These are phyloP conservation scores for Phalacrocorax aristotelis DNA, from an alignment of 2,113 vertebrate species.

Conservation along the genomic window DNA sequence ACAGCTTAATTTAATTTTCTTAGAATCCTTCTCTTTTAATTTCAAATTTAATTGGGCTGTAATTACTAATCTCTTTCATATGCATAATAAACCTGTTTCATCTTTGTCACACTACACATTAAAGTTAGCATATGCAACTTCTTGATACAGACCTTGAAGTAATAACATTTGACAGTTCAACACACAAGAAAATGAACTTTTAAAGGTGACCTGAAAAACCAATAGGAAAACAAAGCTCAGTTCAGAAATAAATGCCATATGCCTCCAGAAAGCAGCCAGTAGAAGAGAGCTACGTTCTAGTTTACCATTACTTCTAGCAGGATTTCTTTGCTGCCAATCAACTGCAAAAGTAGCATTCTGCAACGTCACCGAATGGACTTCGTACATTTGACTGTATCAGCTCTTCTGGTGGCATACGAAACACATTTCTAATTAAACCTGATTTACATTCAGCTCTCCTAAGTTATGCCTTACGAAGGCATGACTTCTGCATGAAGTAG, in stretches of 20 bases:
- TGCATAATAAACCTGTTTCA: neutral
- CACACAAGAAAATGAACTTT: neutral
- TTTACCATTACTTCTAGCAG: neutral
- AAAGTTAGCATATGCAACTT: neutral
- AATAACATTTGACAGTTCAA: neutral
- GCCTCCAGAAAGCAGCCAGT: neutral
- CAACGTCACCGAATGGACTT: rapidly evolving
- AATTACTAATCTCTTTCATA: neutral
- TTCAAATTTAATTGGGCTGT: neutral
- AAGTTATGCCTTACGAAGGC: neutral
- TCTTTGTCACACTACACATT: neutral
- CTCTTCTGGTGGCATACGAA: neutral
- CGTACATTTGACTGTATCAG: neutral
- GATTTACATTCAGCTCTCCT: neutral
- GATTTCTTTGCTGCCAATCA: neutral
- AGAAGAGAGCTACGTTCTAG: neutral
- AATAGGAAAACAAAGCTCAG: neutral
- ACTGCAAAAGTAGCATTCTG: neutral
- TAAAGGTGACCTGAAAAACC: neutral
- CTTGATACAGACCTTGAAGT: neutral
- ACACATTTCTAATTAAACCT: neutral
- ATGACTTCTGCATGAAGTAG: neutral
- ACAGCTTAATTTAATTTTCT: constrained; percentile 40
- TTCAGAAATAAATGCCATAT: neutral
- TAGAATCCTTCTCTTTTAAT: neutral